A percentile compares a stretch with the other conserved stretches of the same genome.
phyloP scores from a whole-genome alignment of 2,888 invertebrate species.

The Melieria crassipennis region DNA sequence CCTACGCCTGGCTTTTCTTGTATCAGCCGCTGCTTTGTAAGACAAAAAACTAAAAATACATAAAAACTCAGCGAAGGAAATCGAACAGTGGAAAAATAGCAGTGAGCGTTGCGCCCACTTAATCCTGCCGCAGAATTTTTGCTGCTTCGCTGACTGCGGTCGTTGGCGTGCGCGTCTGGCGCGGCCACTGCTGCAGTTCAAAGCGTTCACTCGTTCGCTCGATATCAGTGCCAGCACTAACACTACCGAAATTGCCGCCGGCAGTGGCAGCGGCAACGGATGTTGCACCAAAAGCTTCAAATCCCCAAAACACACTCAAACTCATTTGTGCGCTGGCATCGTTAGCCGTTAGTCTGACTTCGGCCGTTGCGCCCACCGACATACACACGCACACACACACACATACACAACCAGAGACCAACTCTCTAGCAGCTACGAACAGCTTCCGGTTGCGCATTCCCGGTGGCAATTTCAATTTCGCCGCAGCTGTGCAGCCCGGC shows the following conservation, averaged over 20 bases:
- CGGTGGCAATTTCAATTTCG: constrained; percentile 31
- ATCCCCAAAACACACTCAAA: constrained; percentile 21
- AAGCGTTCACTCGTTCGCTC: background rate
- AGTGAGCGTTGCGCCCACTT: background rate
- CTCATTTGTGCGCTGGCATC: background rate
- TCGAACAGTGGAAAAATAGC: no score
- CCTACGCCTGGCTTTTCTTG: background rate
- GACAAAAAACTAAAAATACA: background rate
- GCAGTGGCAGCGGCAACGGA: constrained; percentile 4
- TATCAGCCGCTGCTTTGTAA: background rate
- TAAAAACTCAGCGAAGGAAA: no score
- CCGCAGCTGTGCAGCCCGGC: background rate
- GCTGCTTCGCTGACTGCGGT: constrained; percentile 4
- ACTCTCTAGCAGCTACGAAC: background rate
- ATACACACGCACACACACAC: background rate
- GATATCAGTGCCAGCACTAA: background rate
- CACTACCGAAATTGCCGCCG: constrained; percentile 22
- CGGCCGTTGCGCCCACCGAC: background rate
- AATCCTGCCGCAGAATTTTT: constrained; percentile 1
- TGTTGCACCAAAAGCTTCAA: constrained; percentile 33
- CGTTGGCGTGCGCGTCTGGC: constrained; percentile 1
- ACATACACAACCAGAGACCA: constrained; percentile 7
- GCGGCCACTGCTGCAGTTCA: background rate
- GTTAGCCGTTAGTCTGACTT: background rate
- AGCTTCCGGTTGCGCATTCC: constrained; percentile 18